phyloP scores from a whole-genome alignment of 1,140 invertebrate genomes.

The Trypoxylus dichotomus region DNA sequence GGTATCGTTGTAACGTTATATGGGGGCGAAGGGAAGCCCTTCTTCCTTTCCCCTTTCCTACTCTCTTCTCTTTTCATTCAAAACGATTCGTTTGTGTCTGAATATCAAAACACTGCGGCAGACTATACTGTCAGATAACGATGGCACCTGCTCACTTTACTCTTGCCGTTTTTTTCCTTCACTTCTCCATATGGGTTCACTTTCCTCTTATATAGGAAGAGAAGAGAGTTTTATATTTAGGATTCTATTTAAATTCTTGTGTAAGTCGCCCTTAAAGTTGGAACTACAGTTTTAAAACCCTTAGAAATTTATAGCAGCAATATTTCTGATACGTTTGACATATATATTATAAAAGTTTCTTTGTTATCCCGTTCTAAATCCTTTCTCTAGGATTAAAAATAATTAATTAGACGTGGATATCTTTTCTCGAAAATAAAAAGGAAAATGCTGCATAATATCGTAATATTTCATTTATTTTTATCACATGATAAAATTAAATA shows the following conservation, averaged over 20 bases:
- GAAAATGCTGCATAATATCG: background rate
- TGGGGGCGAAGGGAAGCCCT: slow-evolving; percentile 1
- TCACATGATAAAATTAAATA: background rate
- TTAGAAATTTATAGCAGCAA: background rate
- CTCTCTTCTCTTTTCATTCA: slow-evolving; percentile 14
- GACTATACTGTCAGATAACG: slow-evolving; percentile 27
- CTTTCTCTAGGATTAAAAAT: too few relatives aligned
- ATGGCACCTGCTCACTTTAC: slow-evolving; percentile 29
- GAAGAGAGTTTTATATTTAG: background rate
- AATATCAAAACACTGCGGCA: slow-evolving; percentile 31
- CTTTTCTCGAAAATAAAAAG: too few relatives aligned
- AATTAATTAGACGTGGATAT: too few relatives aligned
- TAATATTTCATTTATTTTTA: slow-evolving; percentile 4
- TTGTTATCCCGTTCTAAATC: background rate
- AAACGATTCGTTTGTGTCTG: slow-evolving; percentile 30
- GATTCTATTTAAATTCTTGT: slow-evolving; percentile 18
- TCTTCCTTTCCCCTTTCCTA: background rate
- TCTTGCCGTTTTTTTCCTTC: background rate
- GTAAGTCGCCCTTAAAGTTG: background rate
- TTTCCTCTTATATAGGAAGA: background rate
- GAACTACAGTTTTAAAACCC: slow-evolving; percentile 15
- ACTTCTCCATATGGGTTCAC: background rate
- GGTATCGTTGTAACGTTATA: slow-evolving; percentile 24
- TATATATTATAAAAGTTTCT: background rate
- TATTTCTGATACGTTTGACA: background rate